These are phyloP conservation scores for Oxyura jamaicensis DNA, from an alignment of 2,113 vertebrate species.

Conservation along the genomic window DNA sequence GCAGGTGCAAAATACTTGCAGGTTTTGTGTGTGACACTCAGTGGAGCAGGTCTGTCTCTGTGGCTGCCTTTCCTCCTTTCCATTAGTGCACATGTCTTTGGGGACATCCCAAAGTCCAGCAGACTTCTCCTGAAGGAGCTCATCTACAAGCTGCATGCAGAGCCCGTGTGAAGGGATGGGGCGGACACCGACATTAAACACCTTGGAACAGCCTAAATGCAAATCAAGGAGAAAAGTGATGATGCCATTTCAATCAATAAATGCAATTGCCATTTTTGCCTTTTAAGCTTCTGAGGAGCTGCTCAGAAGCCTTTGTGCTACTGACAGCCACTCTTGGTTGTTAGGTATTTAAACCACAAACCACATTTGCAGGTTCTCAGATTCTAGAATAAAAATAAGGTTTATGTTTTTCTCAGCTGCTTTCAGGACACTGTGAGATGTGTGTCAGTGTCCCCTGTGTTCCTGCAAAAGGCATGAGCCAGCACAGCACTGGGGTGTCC, in stretches of 20 bases:
- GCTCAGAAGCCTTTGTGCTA: background rate
- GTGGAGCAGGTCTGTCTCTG: background rate
- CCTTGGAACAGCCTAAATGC: background rate
- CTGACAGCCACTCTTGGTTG: background rate
- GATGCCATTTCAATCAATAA: background rate
- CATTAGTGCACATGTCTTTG: too few species aligned
- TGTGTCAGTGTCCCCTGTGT: background rate
- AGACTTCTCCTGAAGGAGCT: background rate
- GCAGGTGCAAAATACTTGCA: background rate
- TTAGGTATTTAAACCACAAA: background rate
- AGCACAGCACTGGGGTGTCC: fast-evolving
- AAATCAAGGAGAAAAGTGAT: background rate
- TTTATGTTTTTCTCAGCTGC: background rate
- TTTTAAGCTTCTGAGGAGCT: background rate
- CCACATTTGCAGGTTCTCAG: background rate
- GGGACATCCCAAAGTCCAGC: too few species aligned
- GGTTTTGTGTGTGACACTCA: background rate
- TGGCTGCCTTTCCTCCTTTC: background rate
- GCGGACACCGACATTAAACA: background rate
- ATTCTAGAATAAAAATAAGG: background rate
- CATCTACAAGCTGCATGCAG: background rate
- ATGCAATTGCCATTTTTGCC: background rate
- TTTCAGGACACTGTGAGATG: background rate
- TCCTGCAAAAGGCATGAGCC: background rate
- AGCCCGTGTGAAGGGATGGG: background rate